Base-by-base conservation (phyloP, 2,797 vertebrate species). In the Tenualosa thibaudeaui region DNA sequence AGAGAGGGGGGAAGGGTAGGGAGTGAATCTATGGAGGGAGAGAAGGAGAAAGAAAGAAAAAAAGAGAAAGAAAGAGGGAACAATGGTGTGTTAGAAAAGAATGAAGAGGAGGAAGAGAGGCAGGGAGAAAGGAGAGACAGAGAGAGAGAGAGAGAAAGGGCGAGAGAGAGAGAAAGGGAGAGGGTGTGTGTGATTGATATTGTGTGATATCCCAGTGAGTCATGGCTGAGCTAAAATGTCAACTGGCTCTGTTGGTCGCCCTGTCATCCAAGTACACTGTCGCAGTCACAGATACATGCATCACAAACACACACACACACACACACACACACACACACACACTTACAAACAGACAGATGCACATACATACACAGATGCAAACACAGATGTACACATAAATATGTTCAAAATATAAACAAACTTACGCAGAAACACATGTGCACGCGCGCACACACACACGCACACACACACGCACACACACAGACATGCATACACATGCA, bases 171-270 rank as follows among this genome's bases (percentile, higher is more conserved):
- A 87, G 84, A 83, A 54, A 82, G 82, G 86, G 86, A 88, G 89
- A 89, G 92, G 88, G 89, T 58, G 87, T 88, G 68, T 90, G 89
- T 93, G 92, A 94, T 90, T 94, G 93, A 94, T 94, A 93, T 92
- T 93, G 92, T 94, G 92, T 93, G 94, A 94, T 93, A 93, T 94
- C 91, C 91, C 90, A 92, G 90, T 94, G 94, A 95, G 93, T 94
- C 94, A 94, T 89, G 90, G 92, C 91, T 89, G 92, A 95, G 92
- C 93, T 93, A 93, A 95, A 94, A 95, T 95, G 94, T 95, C 94
- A 95, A 91, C 93, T 90, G 92, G 92, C 91, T 93, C 92, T 90
- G 93, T 89, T 92, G 91, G 91, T 93, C 92, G 93, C 91, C 92
- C 92, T 93, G 93, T 93, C 92, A 89, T 93, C 88, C 90, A 84